Conservation (phyloP, 2,888 invertebrate genomes). For the Escarpia spicata region DNA sequence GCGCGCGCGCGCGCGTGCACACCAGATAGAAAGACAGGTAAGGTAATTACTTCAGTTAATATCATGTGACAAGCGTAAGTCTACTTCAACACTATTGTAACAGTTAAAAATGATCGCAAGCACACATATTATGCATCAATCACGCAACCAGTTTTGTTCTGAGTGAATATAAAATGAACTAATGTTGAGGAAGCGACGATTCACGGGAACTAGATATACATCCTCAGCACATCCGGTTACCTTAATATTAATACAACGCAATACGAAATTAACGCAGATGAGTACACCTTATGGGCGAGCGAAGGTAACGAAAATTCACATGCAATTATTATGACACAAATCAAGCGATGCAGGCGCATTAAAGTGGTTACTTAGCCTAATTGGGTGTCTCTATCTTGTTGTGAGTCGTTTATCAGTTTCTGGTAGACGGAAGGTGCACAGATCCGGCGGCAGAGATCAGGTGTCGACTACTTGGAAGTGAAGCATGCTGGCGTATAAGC, state of each 20-base stretch:
- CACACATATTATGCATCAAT: not conserved
- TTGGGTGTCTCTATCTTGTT: not conserved
- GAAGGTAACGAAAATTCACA: not conserved
- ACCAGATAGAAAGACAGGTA: too few species aligned
- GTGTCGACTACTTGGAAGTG: not conserved
- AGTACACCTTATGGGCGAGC: not conserved
- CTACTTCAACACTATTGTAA: not conserved
- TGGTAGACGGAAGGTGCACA: not conserved
- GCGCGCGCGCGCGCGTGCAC: not conserved
- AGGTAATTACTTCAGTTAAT: too few species aligned
- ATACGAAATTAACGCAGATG: not conserved
- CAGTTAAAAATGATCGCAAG: not conserved
- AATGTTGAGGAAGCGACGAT: not conserved
- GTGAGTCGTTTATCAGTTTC: not conserved
- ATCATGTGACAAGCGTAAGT: not conserved
- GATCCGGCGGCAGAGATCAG: not conserved
- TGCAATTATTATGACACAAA: not conserved
- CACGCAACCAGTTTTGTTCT: too few species aligned
- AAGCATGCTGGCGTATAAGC: not conserved
- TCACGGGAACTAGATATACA: not conserved
- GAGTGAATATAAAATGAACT: not conserved
- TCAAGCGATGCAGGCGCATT: not conserved
- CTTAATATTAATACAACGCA: not conserved
- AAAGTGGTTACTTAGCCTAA: not conserved
- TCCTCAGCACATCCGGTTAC: not conserved